Conservation (phyloP, 2,113 vertebrate genomes). For the Periophthalmodon schlosseri region DNA sequence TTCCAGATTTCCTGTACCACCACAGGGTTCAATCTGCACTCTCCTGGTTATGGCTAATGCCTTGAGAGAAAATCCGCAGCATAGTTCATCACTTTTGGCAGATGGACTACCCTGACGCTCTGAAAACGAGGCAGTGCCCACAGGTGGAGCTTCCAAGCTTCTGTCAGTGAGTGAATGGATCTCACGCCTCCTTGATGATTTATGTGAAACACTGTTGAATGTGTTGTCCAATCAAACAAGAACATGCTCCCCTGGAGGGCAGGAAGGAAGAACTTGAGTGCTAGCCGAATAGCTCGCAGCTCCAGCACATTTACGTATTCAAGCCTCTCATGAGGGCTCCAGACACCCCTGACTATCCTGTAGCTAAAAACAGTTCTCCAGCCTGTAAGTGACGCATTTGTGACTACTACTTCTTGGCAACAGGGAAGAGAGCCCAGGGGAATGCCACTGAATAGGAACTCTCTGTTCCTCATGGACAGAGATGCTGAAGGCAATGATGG, state of each 20-base stretch:
- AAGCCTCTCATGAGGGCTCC: background rate
- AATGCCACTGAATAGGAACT: too few relatives aligned
- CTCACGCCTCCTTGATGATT: background rate
- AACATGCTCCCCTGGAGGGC: too few relatives aligned
- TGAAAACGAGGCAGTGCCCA: background rate
- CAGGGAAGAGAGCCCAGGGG: background rate
- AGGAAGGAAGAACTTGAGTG: too few relatives aligned
- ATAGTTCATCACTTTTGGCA: background rate
- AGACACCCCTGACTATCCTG: background rate
- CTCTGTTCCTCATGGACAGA: background rate
- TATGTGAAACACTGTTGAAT: too few relatives aligned
- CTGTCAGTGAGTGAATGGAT: background rate
- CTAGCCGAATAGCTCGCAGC: too few relatives aligned
- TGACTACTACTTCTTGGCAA: background rate
- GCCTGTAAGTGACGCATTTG: background rate
- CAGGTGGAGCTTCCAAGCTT: background rate
- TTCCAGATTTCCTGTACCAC: too few relatives aligned
- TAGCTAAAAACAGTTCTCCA: background rate
- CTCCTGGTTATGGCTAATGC: too few relatives aligned
- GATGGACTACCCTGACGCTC: background rate
- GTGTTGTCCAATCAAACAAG: too few relatives aligned
- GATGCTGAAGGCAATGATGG: background rate
- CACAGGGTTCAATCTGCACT: too few relatives aligned
- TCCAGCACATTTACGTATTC: background rate
- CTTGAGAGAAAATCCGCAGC: background rate